These are phyloP conservation scores for Parascotia fuliginaria DNA, from an alignment of 2,888 invertebrate species.

Conservation along the genomic window DNA sequence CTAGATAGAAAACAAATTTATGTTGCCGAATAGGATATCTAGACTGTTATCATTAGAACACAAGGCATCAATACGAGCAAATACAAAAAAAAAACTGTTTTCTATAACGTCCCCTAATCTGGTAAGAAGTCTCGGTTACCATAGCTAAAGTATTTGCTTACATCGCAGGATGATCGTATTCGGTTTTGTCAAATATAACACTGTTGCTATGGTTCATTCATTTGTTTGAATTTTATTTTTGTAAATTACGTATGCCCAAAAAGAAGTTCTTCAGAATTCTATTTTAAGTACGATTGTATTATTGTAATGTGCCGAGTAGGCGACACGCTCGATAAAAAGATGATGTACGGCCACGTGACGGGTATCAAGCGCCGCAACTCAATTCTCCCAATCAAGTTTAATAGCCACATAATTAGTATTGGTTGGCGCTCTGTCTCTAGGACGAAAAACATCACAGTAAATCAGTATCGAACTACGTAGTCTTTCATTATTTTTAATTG, in stretches of 20 bases:
- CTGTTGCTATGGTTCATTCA: too few relatives aligned
- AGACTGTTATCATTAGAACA: too few relatives aligned
- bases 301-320: background rate
- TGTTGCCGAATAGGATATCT: too few relatives aligned
- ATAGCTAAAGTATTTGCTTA: background rate
- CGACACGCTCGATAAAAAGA: constrained; percentile 4
- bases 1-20: too few relatives aligned
- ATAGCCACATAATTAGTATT: constrained; percentile 71
- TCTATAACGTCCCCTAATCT: background rate
- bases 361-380: constrained; percentile 72
- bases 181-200: background rate
- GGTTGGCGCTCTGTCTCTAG: constrained; percentile 56
- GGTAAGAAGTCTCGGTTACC: background rate
- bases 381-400: constrained; percentile 76
- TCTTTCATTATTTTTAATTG: constrained; percentile 1
- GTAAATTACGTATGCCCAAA: too few relatives aligned
- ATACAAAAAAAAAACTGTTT: too few relatives aligned
- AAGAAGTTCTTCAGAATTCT: too few relatives aligned
- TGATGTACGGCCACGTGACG: constrained; percentile 45
- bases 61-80: too few relatives aligned
- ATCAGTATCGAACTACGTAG: constrained; percentile 1
- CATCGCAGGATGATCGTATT: background rate
- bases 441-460: constrained; percentile 29
- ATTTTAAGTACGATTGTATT: background rate
- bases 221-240: too few relatives aligned